Conservation (phyloP, 2,797 vertebrate species). For the Tauraco hartlaubi region DNA sequence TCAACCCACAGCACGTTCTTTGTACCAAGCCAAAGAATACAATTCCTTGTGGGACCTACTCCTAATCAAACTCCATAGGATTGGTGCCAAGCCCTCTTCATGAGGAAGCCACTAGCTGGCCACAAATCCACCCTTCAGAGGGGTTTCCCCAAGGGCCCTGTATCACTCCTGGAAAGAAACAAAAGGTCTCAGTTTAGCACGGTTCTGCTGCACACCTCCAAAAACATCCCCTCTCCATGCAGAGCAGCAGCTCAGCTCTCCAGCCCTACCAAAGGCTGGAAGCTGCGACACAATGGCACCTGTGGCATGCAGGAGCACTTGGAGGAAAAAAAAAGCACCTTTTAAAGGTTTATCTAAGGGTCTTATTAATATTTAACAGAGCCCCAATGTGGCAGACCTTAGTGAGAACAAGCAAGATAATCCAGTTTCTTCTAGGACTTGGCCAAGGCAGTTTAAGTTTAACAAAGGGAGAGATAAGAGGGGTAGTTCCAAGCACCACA, state of each 20-base stretch:
- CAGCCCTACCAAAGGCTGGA: background rate
- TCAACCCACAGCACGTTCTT: background rate
- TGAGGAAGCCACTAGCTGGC: background rate
- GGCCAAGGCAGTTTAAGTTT: background rate
- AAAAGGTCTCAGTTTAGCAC: background rate
- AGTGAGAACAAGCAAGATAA: conserved; percentile 14
- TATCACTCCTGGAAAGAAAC: background rate
- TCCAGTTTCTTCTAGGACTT: conserved; percentile 21
- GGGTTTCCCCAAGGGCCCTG: background rate
- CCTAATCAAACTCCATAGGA: background rate
- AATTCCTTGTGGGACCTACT: background rate
- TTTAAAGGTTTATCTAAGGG: conserved; percentile 24
- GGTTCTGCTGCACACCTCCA: background rate
- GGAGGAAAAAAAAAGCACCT: background rate
- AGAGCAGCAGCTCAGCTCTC: background rate
- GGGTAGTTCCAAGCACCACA: background rate
- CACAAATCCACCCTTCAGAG: background rate
- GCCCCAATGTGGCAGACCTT: background rate
- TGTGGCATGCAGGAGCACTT: background rate
- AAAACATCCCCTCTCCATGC: background rate
- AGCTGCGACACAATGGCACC: background rate
- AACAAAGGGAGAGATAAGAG: background rate
- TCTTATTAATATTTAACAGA: conserved; percentile 54
- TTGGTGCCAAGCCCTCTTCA: background rate
- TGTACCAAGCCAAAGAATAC: background rate